Percentiles rank a stretch among this genome's conserved stretches.
These are phyloP conservation scores for Hemiprocne comata DNA, from an alignment of 2,113 vertebrate genomes.

Conservation along the genomic window DNA sequence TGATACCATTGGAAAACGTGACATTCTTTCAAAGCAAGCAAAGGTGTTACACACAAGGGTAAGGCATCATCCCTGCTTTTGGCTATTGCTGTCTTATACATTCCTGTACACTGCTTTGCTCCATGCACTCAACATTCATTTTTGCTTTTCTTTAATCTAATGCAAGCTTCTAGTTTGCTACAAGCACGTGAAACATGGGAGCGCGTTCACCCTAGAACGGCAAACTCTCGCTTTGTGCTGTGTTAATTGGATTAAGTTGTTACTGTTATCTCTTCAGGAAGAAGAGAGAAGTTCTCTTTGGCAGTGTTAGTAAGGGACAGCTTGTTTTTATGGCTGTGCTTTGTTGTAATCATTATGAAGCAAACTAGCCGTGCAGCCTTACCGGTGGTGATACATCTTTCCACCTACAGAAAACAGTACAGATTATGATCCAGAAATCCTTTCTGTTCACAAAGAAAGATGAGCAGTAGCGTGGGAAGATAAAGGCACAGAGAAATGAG, in stretches of 20 bases:
- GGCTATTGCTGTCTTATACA: background rate
- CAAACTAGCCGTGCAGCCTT: background rate
- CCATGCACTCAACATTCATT: too few relatives aligned
- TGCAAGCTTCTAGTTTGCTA: background rate
- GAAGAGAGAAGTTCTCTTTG: background rate
- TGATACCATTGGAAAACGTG: constrained; percentile 39
- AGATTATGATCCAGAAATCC: background rate
- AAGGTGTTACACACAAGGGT: background rate
- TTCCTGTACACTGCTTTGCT: background rate
- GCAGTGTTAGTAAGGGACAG: background rate
- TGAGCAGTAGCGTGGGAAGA: background rate
- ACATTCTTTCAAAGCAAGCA: constrained; percentile 30
- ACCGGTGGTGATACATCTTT: background rate
- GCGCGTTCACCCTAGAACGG: background rate
- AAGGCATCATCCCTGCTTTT: constrained; percentile 15
- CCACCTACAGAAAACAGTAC: background rate
- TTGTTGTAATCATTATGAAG: background rate
- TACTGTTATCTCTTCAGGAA: background rate
- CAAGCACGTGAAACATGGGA: background rate
- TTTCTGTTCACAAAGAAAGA: background rate
- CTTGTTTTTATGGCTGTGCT: background rate
- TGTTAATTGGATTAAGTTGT: constrained; percentile 34
- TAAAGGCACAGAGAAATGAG: background rate
- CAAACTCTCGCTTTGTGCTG: constrained; percentile 1
- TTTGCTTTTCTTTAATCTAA: constrained; percentile 31